A percentile compares a stretch with the other conserved stretches of the same genome.
Evolutionary conservation across 2,113 vertebrate species (phyloP).

Genomic region (Anser cygnoides): DNA sequence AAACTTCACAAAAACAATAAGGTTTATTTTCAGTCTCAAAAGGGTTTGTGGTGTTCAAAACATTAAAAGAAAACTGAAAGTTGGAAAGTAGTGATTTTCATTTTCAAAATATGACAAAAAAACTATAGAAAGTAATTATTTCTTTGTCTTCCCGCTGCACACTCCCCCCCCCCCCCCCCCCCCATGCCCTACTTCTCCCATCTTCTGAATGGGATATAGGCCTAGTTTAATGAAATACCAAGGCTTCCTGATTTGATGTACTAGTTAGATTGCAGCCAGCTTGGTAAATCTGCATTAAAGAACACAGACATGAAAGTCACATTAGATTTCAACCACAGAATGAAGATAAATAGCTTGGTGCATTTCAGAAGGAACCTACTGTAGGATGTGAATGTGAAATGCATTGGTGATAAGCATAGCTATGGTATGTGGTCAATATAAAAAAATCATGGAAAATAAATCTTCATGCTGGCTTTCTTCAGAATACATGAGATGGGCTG

Average conservation of each 20-base stretch:
- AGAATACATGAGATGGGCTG: background rate
- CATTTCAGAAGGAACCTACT: constrained; percentile 27
- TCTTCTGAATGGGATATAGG: background rate
- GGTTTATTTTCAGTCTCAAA: background rate
- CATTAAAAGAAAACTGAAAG: background rate
- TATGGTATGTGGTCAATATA: background rate
- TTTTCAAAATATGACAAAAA: background rate
- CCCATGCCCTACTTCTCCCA: background rate
- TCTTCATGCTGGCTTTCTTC: constrained; percentile 4
- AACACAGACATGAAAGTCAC: constrained; percentile 57
- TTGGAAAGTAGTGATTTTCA: background rate
- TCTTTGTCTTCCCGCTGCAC: background rate
- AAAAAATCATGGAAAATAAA: constrained; percentile 52
- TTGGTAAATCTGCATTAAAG: constrained; percentile 39
- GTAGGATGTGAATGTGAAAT: constrained; percentile 57
- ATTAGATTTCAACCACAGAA: constrained; percentile 68
- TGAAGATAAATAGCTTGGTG: constrained; percentile 77
- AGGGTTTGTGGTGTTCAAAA: background rate
- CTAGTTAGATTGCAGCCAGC: constrained; percentile 46
- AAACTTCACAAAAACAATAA: background rate
- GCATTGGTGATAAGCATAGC: background rate
- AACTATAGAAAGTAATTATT: background rate
- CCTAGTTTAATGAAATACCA: constrained; percentile 36
- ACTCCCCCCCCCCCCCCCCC: background rate
- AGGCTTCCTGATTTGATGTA: constrained; percentile 39